Evolutionary conservation across 2,888 invertebrate species (phyloP).

Genomic region (Drosophila glabriapex): DNA sequence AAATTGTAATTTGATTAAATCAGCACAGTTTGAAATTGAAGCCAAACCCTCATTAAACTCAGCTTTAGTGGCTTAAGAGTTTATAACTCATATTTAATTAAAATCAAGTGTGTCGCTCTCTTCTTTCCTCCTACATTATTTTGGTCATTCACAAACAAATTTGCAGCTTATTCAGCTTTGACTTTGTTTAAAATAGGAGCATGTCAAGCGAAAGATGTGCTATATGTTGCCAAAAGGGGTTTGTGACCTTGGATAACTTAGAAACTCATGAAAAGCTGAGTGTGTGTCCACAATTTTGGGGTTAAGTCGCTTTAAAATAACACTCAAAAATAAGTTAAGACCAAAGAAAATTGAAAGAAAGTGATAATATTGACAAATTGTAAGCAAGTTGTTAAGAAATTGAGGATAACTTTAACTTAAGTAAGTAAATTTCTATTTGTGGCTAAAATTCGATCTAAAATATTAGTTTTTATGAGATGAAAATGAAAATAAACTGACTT

Average conservation of each 20-base stretch:
- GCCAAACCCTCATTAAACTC: constrained; percentile 43
- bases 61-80: constrained; percentile 63
- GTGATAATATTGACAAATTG: neutral
- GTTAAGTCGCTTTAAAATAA: constrained; percentile 7
- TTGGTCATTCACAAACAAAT: constrained; percentile 66
- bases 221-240: constrained; percentile 62
- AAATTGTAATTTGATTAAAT: constrained; percentile 43
- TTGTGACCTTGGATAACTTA: constrained; percentile 37
- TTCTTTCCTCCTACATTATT: constrained; percentile 42
- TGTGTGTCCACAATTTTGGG: constrained; percentile 18
- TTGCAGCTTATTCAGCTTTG: constrained; percentile 66
- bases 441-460: neutral
- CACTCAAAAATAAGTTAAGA: neutral
- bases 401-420: neutral
- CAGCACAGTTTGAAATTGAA: constrained; percentile 41
- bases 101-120: constrained; percentile 63
- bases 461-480: neutral
- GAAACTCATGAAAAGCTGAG: constrained; percentile 36
- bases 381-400: constrained; percentile 11
- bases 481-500: neutral
- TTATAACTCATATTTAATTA: constrained; percentile 71
- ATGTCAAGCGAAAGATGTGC: constrained; percentile 50
- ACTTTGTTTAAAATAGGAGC: constrained; percentile 12
- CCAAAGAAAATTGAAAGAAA: neutral
- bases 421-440: neutral